Evolutionary conservation across 2,888 invertebrate genomes (phyloP).

Genomic region (Papilio elwesi): DNA sequence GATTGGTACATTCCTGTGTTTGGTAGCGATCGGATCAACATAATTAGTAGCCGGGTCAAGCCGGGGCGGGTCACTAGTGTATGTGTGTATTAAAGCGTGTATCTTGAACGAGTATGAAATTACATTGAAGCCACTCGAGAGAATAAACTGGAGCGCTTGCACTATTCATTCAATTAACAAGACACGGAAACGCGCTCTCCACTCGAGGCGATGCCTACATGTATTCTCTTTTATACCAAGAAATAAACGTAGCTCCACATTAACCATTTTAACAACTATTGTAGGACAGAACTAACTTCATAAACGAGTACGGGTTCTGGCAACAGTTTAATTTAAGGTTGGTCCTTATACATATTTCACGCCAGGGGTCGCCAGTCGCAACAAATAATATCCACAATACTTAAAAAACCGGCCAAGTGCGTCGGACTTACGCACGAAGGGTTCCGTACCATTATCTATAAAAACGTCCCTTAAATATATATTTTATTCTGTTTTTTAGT

Average conservation of each 20-base stretch:
- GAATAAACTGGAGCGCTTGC: constrained; percentile 12
- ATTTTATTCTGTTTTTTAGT: too few relatives aligned
- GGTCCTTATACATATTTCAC: too few relatives aligned
- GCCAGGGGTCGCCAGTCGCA: too few relatives aligned
- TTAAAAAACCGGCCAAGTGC: too few relatives aligned
- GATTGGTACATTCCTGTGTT: too few relatives aligned
- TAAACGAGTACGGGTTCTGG: neutral
- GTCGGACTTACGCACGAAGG: too few relatives aligned
- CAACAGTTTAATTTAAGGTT: too few relatives aligned
- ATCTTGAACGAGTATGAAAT: neutral
- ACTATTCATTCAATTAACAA: constrained; percentile 14
- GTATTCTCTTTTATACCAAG: neutral
- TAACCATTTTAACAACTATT: neutral
- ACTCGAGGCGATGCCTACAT: constrained; percentile 1
- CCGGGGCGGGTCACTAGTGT: too few relatives aligned
- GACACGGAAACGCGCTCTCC: constrained; percentile 6
- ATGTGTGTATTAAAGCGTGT: neutral
- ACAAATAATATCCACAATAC: too few relatives aligned
- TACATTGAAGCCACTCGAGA: neutral
- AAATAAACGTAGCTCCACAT: neutral
- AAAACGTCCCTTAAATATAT: too few relatives aligned
- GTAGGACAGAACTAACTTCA: neutral
- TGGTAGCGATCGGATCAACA: too few relatives aligned
- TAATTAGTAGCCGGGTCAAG: neutral
- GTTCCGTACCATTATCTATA: too few relatives aligned